Percentiles rank a stretch among this genome's conserved stretches.
Evolutionary conservation across 2,888 invertebrate species (phyloP).

Genomic region (Lottia gigantea): DNA sequence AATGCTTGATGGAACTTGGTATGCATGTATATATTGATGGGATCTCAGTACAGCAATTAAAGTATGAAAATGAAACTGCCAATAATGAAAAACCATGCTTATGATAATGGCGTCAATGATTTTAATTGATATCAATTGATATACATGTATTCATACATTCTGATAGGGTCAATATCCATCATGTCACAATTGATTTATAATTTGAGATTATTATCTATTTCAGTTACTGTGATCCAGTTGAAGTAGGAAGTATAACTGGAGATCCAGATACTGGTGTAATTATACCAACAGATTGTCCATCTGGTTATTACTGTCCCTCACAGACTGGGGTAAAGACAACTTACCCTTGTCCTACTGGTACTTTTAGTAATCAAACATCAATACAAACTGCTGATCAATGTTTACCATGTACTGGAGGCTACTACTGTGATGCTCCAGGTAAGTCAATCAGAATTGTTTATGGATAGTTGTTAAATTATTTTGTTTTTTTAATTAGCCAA

Average conservation of each 20-base stretch:
- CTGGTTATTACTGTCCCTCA: constrained; percentile 56
- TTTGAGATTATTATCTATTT: constrained; percentile 1
- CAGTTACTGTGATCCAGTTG: constrained; percentile 60
- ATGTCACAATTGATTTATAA: too few relatives aligned
- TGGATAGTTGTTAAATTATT: background rate
- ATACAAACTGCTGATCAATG: constrained; percentile 51
- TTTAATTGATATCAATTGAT: too few relatives aligned
- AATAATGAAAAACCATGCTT: too few relatives aligned
- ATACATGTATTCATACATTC: too few relatives aligned
- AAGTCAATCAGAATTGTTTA: background rate
- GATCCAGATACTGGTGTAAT: constrained; percentile 47
- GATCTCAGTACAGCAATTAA: too few relatives aligned
- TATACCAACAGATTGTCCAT: constrained; percentile 51
- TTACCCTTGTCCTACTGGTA: constrained; percentile 59
- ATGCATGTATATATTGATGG: too few relatives aligned
- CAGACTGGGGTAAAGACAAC: constrained; percentile 49
- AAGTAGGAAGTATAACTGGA: constrained; percentile 42
- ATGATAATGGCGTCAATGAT: too few relatives aligned
- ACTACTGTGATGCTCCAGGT: constrained; percentile 51
- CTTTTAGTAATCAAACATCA: constrained; percentile 54
- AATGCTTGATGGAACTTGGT: too few relatives aligned
- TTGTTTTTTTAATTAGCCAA: background rate
- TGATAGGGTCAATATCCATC: too few relatives aligned
- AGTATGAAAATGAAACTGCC: too few relatives aligned
- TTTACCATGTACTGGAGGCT: constrained; percentile 52